A percentile compares a stretch with the other conserved stretches of the same genome.
Conservation (phyloP, 2,113 vertebrate genomes). For the Lepidothrix coronata region DNA sequence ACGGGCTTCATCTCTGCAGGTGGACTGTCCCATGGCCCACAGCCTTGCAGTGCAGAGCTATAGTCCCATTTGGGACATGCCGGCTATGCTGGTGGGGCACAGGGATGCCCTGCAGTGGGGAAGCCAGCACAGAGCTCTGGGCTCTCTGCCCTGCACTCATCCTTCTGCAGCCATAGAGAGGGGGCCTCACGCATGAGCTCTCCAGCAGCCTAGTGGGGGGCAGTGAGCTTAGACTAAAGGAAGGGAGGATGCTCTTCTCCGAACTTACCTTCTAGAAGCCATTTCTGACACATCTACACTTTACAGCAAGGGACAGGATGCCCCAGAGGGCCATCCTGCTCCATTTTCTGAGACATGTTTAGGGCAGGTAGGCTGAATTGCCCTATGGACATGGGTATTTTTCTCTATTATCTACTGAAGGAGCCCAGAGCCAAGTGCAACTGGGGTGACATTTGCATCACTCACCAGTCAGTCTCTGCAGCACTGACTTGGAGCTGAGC, state of each 20-base stretch:
- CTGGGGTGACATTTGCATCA: background rate
- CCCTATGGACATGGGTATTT: background rate
- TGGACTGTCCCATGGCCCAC: background rate
- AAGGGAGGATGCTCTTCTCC: background rate
- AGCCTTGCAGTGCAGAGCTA: background rate
- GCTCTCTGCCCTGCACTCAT: background rate
- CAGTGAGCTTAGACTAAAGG: background rate
- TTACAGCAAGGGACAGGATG: background rate
- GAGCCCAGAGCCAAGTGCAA: background rate
- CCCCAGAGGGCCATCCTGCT: background rate
- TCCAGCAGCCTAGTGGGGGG: background rate
- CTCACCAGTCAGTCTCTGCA: background rate
- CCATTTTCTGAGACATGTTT: background rate
- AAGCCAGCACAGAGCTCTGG: background rate
- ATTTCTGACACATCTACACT: background rate
- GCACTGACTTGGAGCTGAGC: background rate
- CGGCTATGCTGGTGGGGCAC: accelerated
- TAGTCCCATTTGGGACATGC: background rate
- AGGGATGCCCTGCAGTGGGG: background rate
- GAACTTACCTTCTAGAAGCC: background rate
- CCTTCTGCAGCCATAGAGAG: background rate
- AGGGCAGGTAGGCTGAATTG: background rate
- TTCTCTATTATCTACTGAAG: background rate
- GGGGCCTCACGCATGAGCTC: accelerated
- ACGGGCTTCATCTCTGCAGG: background rate